Conservation (phyloP, 2,113 vertebrate genomes). For the Hyla sarda region DNA sequence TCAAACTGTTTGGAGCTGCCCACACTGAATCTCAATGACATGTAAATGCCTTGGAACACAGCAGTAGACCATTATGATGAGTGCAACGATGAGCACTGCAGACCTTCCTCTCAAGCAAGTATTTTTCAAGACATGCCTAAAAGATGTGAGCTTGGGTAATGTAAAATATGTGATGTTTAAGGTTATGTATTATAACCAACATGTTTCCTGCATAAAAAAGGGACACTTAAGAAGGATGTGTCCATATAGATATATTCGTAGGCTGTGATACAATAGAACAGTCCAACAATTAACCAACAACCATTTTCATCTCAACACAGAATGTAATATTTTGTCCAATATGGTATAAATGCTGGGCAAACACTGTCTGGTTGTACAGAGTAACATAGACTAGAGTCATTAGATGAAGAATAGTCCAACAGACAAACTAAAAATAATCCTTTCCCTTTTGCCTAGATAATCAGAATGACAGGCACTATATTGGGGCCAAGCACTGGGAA, state of each 20-base stretch:
- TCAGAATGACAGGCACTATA: no score
- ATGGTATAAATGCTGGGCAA: no score
- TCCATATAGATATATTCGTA: neutral
- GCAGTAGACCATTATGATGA: slow-evolving; percentile 28
- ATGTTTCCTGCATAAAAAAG: neutral
- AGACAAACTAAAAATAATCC: no score
- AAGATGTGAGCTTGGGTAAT: neutral
- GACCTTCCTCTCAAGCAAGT: slow-evolving; percentile 16
- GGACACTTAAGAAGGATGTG: neutral
- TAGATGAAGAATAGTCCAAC: no score
- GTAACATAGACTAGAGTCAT: no score
- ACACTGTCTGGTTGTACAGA: no score
- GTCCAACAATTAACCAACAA: neutral
- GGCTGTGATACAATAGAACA: neutral
- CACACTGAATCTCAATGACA: slow-evolving; percentile 58
- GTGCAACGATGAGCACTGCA: slow-evolving; percentile 39
- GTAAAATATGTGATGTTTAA: neutral
- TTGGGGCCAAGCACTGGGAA: no score
- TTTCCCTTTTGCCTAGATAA: no score
- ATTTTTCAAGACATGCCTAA: slow-evolving; percentile 13
- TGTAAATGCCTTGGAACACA: slow-evolving; percentile 56
- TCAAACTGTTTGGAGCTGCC: slow-evolving; percentile 58
- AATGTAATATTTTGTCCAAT: no score
- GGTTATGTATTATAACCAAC: neutral
- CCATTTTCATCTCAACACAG: no score